Conservation (phyloP, 2,888 invertebrate genomes). For the Metallyticus violacea region DNA sequence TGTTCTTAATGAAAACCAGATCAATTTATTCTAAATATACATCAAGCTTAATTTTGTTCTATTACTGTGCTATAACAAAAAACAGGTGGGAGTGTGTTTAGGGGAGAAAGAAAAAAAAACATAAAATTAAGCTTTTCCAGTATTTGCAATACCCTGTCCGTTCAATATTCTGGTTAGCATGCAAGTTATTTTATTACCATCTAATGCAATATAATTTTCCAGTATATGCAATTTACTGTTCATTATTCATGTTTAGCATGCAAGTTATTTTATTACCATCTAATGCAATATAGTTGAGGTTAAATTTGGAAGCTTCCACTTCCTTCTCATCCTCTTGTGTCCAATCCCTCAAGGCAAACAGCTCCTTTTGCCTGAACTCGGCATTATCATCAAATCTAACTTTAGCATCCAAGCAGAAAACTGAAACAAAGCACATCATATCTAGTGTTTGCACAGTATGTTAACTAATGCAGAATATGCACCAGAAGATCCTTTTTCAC, state of each 20-base stretch:
- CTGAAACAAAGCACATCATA: conserved; percentile 57
- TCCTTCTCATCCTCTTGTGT: conserved; percentile 91
- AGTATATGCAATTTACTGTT: background rate
- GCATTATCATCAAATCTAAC: conserved; percentile 95
- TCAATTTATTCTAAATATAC: too few species aligned
- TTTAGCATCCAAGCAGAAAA: conserved; percentile 92
- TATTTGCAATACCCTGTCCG: background rate
- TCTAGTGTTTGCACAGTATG: too few species aligned
- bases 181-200: conserved; percentile 57
- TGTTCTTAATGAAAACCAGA: too few species aligned
- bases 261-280: conserved; percentile 62
- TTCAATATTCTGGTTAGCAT: background rate
- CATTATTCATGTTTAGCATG: background rate
- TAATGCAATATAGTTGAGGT: conserved; percentile 91
- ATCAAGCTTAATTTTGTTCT: too few species aligned
- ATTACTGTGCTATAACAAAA: too few species aligned
- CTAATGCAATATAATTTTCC: conserved; percentile 92
- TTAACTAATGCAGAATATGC: too few species aligned
- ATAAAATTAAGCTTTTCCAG: too few species aligned
- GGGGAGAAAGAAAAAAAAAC: too few species aligned
- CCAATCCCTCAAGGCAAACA: conserved; percentile 81
- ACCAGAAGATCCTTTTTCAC: too few species aligned
- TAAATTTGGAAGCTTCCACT: conserved; percentile 83
- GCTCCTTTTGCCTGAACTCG: conserved; percentile 83
- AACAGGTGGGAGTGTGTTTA: too few species aligned